Percentiles rank a stretch among this genome's conserved stretches.
phyloP scores from a whole-genome alignment of 1,140 invertebrate species.

The Heliothis subflexa region DNA sequence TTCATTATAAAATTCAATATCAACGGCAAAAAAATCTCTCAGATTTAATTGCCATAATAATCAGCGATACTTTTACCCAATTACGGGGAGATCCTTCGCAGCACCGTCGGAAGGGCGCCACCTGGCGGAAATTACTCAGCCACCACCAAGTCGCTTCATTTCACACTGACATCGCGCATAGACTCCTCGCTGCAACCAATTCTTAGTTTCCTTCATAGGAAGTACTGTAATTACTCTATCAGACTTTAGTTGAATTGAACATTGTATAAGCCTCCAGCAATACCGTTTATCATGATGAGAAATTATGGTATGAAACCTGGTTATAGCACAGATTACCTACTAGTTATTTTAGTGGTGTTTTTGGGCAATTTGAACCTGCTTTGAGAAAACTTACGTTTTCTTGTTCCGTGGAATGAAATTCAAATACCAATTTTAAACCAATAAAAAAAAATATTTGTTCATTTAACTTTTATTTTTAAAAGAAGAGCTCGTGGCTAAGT shows the following conservation, averaged over 20 bases:
- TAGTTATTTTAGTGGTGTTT: too few species aligned
- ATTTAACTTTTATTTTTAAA: too few species aligned
- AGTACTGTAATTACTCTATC: constrained; percentile 34
- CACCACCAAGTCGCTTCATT: constrained; percentile 26
- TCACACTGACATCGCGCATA: constrained; percentile 11
- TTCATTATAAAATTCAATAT: not conserved
- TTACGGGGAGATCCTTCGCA: not conserved
- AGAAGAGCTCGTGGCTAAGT: too few species aligned
- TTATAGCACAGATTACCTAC: too few species aligned
- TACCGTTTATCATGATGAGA: too few species aligned
- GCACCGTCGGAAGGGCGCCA: constrained; percentile 11
- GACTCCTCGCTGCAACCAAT: constrained; percentile 6
- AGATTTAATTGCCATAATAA: constrained; percentile 1
- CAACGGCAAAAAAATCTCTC: not conserved
- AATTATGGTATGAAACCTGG: too few species aligned
- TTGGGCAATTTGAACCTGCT: too few species aligned
- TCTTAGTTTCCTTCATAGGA: constrained; percentile 5
- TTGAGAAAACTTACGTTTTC: too few species aligned
- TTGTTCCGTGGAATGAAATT: too few species aligned
- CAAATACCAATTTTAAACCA: too few species aligned
- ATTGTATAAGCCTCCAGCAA: too few species aligned
- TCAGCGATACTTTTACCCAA: constrained; percentile 22
- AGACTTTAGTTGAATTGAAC: not conserved
- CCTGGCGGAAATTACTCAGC: constrained; percentile 37
- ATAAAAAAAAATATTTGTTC: too few species aligned